These are phyloP conservation scores for Oreochromis mossambicus DNA, from an alignment of 2,797 vertebrate species.

Conservation along the genomic window DNA sequence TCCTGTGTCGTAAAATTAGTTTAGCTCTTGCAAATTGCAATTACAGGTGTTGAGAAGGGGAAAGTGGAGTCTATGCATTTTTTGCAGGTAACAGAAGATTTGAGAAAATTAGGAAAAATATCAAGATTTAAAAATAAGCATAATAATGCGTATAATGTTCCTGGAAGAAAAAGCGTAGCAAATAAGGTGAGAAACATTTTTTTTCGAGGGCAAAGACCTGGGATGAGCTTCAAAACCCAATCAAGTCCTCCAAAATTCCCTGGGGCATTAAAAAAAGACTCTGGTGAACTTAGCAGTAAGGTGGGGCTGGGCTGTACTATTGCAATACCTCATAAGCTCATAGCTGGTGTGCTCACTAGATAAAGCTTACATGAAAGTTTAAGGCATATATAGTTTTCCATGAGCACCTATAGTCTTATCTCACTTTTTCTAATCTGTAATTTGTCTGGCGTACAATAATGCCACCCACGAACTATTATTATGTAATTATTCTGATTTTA, in stretches of 20 bases:
- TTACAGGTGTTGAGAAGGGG: slow-evolving; percentile 65
- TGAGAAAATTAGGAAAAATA: slow-evolving; percentile 63
- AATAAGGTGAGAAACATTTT: slow-evolving; percentile 68
- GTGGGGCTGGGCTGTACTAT: slow-evolving; percentile 35
- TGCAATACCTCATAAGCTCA: slow-evolving; percentile 27
- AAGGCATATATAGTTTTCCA: background rate
- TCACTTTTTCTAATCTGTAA: background rate
- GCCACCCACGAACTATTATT: background rate
- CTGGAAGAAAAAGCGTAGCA: slow-evolving; percentile 51
- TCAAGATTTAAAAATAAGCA: slow-evolving; percentile 69
- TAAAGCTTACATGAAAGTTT: background rate
- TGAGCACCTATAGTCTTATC: background rate
- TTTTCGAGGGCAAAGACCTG: slow-evolving; percentile 68
- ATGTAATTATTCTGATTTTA: background rate
- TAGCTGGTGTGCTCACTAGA: slow-evolving; percentile 8
- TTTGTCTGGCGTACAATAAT: background rate
- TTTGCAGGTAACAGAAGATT: slow-evolving; percentile 53
- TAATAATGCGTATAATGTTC: slow-evolving; percentile 57
- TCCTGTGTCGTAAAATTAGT: slow-evolving; percentile 80
- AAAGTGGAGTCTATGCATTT: slow-evolving; percentile 45
- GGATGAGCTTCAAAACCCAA: slow-evolving; percentile 67
- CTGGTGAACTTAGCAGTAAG: slow-evolving; percentile 46
- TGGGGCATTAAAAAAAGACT: slow-evolving; percentile 33
- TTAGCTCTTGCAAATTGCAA: slow-evolving; percentile 82
- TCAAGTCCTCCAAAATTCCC: slow-evolving; percentile 69